phyloP scores from a whole-genome alignment of 2,113 vertebrate species.

The Oncorhynchus masou region DNA sequence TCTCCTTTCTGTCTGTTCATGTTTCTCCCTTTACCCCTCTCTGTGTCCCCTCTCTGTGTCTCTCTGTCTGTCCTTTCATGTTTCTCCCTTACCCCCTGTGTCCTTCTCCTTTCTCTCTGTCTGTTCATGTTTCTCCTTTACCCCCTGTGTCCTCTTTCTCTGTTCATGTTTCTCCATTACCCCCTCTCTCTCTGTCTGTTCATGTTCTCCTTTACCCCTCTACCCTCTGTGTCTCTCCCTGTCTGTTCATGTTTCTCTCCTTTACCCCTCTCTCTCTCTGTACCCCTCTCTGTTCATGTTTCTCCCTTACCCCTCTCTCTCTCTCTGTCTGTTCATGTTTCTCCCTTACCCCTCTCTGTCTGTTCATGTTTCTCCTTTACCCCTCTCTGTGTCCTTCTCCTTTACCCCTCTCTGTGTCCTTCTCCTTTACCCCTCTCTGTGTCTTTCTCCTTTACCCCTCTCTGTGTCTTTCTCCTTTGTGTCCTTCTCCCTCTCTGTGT shows the following conservation, averaged over 20 bases:
- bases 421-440: no score
- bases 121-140: constrained; percentile 58
- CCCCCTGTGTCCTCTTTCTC: no score
- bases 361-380: constrained; percentile 25
- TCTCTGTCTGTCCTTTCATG: no score
- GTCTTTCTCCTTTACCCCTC: constrained; percentile 10
- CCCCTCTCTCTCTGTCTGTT: constrained; percentile 48
- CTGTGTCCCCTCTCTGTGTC: no score
- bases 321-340: no score
- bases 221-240: no score
- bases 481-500: no score
- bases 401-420: no score
- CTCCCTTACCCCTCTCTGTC: constrained; percentile 15
- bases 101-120: constrained; percentile 17
- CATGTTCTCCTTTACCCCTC: background rate
- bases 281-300: constrained; percentile 50
- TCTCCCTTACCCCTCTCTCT: background rate
- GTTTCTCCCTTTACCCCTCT: no score
- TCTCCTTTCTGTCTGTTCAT: constrained; percentile 52
- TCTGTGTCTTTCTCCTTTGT: constrained; percentile 48
- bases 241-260: no score
- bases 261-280: constrained; percentile 16
- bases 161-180: constrained; percentile 23
- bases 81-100: no score
- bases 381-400: no score